Percentiles rank a stretch among this genome's conserved stretches.
These are phyloP conservation scores for Sminthurides aquaticus DNA, from an alignment of 2,888 invertebrate genomes.

Conservation along the genomic window DNA sequence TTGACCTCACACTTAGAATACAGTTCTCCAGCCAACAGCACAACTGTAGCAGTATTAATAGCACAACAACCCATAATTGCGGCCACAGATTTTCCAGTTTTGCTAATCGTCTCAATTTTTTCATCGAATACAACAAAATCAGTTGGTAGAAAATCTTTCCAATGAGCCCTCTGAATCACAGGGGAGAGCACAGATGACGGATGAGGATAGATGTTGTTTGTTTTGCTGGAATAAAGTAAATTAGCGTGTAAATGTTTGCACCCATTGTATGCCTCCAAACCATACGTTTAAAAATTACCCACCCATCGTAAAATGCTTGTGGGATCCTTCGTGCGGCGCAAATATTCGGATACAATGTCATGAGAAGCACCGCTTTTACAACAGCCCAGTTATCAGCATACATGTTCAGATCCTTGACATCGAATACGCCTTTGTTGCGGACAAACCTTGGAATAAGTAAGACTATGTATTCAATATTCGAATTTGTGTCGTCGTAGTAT, in stretches of 20 bases:
- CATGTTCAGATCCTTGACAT: constrained; percentile 70
- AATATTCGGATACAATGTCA: constrained; percentile 84
- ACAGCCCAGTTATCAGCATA: constrained; percentile 83
- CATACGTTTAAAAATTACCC: not conserved
- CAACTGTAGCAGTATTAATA: constrained; percentile 71
- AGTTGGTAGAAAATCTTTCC: constrained; percentile 52
- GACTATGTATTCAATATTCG: not conserved
- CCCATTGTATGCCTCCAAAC: not conserved
- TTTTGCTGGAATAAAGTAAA: not conserved
- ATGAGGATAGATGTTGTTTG: not conserved
- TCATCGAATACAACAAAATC: constrained; percentile 86
- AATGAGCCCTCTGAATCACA: not conserved
- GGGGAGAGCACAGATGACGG: not conserved
- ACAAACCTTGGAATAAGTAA: constrained; percentile 55
- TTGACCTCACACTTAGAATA: not conserved
- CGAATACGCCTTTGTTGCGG: constrained; percentile 50
- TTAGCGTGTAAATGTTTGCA: too few species aligned
- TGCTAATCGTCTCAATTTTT: constrained; percentile 56
- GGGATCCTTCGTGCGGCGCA: constrained; percentile 21
- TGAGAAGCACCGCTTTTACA: constrained; percentile 78
- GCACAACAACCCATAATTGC: constrained; percentile 71
- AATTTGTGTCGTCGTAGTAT: not conserved
- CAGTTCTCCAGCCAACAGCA: constrained; percentile 61
- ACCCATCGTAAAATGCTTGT: not conserved
- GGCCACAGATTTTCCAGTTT: constrained; percentile 54